These are phyloP conservation scores for Cinclus mexicanus DNA, from an alignment of 2,113 vertebrate species.

Conservation along the genomic window DNA sequence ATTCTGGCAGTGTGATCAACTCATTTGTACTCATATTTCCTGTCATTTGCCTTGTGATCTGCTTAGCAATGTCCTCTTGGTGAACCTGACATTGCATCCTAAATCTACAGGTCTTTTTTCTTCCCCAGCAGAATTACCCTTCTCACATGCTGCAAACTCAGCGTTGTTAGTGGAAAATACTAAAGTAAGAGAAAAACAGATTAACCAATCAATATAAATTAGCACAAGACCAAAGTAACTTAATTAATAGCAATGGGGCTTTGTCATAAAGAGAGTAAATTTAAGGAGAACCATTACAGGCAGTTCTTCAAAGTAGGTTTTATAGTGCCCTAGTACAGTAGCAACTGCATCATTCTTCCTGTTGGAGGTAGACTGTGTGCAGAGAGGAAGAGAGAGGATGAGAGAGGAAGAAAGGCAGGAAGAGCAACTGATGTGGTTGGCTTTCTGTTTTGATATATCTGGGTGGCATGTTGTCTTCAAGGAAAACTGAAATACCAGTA, in stretches of 20 bases:
- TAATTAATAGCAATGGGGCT: neutral
- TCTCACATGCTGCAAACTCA: neutral
- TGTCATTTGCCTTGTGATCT: conserved; percentile 20
- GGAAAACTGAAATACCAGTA: neutral
- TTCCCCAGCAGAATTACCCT: neutral
- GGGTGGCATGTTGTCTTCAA: neutral
- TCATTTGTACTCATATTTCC: conserved; percentile 21
- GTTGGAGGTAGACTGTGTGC: neutral
- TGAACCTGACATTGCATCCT: neutral
- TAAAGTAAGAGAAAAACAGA: neutral
- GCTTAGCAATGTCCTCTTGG: conserved; percentile 37
- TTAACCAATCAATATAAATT: neutral
- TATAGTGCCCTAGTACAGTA: neutral
- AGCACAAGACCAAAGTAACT: neutral
- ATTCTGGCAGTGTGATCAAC: conserved; percentile 21
- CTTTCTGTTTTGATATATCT: neutral
- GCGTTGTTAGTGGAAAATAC: neutral
- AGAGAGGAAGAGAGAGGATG: neutral
- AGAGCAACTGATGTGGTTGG: neutral
- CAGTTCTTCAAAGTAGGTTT: neutral
- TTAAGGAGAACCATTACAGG: neutral
- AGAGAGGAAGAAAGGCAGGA: neutral
- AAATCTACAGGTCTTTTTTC: neutral
- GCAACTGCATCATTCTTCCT: neutral
- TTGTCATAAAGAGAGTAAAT: neutral